phyloP scores from a whole-genome alignment of 2,113 vertebrate species.

The Morphnarchus princeps region DNA sequence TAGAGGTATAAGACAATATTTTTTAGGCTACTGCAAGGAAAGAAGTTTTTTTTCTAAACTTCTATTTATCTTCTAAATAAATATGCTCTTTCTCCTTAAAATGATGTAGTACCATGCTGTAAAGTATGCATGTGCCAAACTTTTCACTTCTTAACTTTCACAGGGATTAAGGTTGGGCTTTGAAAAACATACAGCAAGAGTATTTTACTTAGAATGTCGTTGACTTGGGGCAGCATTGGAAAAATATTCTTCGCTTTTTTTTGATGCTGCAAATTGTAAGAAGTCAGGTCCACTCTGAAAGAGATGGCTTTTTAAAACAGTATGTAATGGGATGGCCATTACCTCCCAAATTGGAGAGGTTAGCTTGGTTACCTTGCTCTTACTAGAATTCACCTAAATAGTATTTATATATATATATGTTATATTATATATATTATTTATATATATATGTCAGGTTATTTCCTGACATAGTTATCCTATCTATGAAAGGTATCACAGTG shows the following conservation, averaged over 20 bases:
- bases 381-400: no score
- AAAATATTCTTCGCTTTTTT: background rate
- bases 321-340: background rate
- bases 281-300: background rate
- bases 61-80: background rate
- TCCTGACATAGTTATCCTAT: background rate
- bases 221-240: background rate
- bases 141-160: conserved; percentile 12
- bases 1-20: background rate
- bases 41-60: background rate
- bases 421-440: no score
- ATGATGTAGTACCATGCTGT: background rate
- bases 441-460: background rate
- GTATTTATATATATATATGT: no score
- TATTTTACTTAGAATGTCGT: background rate
- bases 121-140: background rate
- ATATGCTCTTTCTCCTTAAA: background rate
- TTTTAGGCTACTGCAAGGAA: background rate
- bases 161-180: background rate
- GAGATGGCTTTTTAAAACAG: background rate
- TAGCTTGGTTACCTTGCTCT: no score
- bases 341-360: no score
- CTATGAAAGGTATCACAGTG: background rate
- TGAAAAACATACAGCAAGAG: background rate
- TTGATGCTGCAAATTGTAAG: background rate